phyloP scores from a whole-genome alignment of 2,888 invertebrate species.

The Laspeyria flexula region DNA sequence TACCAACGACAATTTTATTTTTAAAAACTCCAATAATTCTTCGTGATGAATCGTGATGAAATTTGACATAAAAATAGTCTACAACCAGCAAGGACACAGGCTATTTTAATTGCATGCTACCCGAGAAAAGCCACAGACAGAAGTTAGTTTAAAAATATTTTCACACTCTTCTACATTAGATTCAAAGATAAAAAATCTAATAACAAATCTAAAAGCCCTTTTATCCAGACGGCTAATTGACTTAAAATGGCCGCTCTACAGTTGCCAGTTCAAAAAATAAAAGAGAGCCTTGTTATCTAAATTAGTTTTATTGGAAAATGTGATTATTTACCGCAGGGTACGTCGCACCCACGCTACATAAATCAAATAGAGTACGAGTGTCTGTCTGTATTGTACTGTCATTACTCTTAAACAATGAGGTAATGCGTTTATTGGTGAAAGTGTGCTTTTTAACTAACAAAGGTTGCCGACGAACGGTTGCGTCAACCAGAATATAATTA shows the following conservation, averaged over 20 bases:
- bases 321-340: conserved; percentile 24
- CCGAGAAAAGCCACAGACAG: no score
- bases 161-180: no score
- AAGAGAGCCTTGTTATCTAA: conserved; percentile 23
- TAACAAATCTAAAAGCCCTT: conserved; percentile 1
- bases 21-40: no score
- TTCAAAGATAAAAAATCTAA: no score
- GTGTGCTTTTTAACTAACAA: conserved; percentile 13
- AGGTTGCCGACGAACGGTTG: background rate
- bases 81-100: no score
- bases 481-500: background rate
- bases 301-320: conserved; percentile 29
- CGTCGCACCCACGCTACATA: conserved; percentile 17
- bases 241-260: conserved; percentile 17
- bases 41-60: no score
- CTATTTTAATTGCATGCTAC: no score
- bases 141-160: no score
- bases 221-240: conserved; percentile 11
- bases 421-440: conserved; percentile 20
- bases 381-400: conserved; percentile 13
- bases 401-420: conserved; percentile 25
- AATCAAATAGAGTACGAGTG: conserved; percentile 20
- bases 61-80: no score
- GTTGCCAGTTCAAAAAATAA: conserved; percentile 20
- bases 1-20: no score